Base-by-base conservation (phyloP, 2,797 vertebrate genomes). In the Pitangus sulphuratus region DNA sequence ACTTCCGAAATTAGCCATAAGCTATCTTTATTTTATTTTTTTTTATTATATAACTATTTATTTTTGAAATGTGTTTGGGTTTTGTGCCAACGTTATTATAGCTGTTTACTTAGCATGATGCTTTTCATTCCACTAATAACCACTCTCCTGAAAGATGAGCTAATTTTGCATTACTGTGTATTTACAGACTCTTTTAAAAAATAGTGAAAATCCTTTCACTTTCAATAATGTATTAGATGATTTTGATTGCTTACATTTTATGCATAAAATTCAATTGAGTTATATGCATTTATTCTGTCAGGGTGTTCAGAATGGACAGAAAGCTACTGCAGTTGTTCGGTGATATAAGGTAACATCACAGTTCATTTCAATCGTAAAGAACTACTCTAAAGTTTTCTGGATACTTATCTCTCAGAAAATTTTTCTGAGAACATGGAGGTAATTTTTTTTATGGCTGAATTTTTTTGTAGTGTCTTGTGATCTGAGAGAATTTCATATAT, bases 121-220 rank as follows among this genome's bases (percentile, higher is more conserved):
- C 19, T 66, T 84, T 92, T 84, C 66, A 79, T 89, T 87, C 74
- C 51, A 51, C 81, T 93, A 92, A 92, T 87, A 84, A 79, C 54
- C 62, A 15, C 22, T 87, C 37, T 92, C 45, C 48, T 33, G 16
- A 77, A 92, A 87, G 66, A 93, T 58, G 62, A 90, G 68, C 30
- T 94, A 82, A 95, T 94, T 96, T 90, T 93, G 47, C 70, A 79
- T 81, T 90, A 86, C 53, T 71, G n/a, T 47, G 25, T 93, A 93
- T 92, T 93, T 94, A 87, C 22, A 79, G 54, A 76, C 28, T 88
- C 31, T 39, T 69, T 88, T 79, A 20, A 90, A 90, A 91, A 90
- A 82, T 1, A 65, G 24, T 44, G 50, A 89, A 92, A 82, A 70
- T 33, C 33, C 4, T 6, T 84, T 90, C 66, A 58, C 31, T 90